Evolutionary conservation across 2,888 invertebrate species (phyloP).

Genomic region (Chalcis sispes): DNA sequence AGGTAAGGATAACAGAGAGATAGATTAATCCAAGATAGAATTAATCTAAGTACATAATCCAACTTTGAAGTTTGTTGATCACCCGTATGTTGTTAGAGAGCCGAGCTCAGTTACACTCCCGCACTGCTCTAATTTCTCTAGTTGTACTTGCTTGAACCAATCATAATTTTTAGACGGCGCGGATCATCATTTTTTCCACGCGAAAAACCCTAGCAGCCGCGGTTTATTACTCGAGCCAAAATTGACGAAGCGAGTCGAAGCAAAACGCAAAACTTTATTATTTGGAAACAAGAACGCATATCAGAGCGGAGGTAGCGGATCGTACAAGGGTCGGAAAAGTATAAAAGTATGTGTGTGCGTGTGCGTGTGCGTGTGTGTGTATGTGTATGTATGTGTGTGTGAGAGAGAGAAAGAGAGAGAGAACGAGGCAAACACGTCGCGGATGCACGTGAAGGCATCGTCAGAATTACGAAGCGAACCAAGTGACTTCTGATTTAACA

Average conservation of each 20-base stretch:
- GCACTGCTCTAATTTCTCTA: constrained; percentile 47
- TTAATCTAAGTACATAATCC: constrained; percentile 55
- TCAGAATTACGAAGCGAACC: constrained; percentile 2
- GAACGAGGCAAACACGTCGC: neutral
- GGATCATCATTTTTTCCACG: neutral
- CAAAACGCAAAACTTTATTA: neutral
- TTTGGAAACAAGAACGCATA: no score
- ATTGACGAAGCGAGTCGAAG: neutral
- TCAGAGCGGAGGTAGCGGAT: neutral
- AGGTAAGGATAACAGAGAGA: no score
- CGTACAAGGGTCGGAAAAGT: no score
- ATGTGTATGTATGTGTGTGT: no score
- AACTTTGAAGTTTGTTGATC: constrained; percentile 53
- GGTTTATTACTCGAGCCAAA: neutral
- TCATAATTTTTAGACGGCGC: no score
- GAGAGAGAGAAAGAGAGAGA: neutral
- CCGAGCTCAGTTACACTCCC: constrained; percentile 22
- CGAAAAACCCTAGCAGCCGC: neutral
- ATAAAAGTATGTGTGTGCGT: no score
- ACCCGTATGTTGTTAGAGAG: constrained; percentile 51
- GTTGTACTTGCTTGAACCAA: constrained; percentile 36
- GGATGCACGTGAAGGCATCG: neutral
- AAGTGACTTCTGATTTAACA: constrained; percentile 62
- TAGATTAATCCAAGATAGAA: constrained; percentile 37
- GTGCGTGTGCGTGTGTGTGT: no score